Percentiles rank a stretch among this genome's conserved stretches.
phyloP scores from a whole-genome alignment of 2,113 vertebrate genomes.

The Lampris incognitus region DNA sequence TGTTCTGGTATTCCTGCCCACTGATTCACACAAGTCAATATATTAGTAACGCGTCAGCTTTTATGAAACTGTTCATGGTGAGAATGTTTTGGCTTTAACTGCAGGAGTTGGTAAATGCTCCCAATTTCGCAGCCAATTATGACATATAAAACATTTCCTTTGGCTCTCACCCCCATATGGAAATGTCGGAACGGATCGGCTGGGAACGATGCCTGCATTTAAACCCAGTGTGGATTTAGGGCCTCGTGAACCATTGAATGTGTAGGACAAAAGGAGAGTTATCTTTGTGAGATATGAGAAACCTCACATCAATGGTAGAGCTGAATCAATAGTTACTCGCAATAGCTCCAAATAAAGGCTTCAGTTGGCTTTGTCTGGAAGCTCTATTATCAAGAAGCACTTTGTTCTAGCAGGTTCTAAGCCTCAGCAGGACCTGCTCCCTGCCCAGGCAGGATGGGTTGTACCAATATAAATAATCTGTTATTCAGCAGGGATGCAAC shows the following conservation, averaged over 20 bases:
- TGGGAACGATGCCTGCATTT: slow-evolving; percentile 19
- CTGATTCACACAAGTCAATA: background rate
- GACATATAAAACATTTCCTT: slow-evolving; percentile 21
- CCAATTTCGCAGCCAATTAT: background rate
- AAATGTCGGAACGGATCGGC: background rate
- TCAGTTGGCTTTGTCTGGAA: slow-evolving; percentile 53
- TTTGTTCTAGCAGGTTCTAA: slow-evolving; percentile 48
- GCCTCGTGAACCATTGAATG: slow-evolving; percentile 50
- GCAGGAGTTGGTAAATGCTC: background rate
- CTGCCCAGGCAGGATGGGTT: background rate
- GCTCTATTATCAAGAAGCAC: slow-evolving; percentile 31
- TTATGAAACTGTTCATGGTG: background rate
- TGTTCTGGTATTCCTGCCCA: too few relatives aligned
- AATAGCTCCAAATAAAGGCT: slow-evolving; percentile 55
- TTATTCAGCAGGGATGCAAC: slow-evolving; percentile 11
- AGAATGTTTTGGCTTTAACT: background rate
- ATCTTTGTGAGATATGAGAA: slow-evolving; percentile 48
- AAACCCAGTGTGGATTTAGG: slow-evolving; percentile 34
- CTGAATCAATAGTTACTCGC: slow-evolving; percentile 70
- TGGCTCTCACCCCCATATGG: slow-evolving; percentile 27
- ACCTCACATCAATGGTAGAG: slow-evolving; percentile 53
- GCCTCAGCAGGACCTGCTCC: background rate
- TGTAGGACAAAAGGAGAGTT: slow-evolving; percentile 49
- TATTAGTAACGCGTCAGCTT: background rate
- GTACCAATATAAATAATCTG: slow-evolving; percentile 3